A percentile compares a stretch with the other conserved stretches of the same genome.
These are phyloP conservation scores for Tribolium castaneum DNA, from an alignment of 1,140 invertebrate genomes.

Conservation along the genomic window DNA sequence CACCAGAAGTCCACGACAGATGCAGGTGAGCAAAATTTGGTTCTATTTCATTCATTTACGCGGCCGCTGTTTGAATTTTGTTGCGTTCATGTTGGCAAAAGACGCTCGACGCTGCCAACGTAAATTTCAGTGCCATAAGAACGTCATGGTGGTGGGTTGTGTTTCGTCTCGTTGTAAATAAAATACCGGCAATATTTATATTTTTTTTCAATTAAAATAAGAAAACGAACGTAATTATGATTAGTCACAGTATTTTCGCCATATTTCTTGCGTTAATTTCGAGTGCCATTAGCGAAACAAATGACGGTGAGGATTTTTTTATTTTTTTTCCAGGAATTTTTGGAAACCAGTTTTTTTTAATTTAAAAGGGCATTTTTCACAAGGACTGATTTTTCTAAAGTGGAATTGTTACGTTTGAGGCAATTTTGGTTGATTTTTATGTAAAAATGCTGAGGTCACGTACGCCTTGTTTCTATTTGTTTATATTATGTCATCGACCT, in stretches of 20 bases:
- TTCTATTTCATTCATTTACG: not conserved
- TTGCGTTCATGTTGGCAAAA: not conserved
- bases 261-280: not conserved
- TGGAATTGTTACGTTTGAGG: not conserved
- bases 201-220: not conserved
- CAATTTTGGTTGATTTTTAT: not conserved
- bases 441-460: constrained; percentile 6
- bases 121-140: constrained; percentile 27
- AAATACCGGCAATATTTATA: constrained; percentile 1
- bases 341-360: no score
- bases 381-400: not conserved
- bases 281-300: constrained; percentile 7
- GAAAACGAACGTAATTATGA: not conserved
- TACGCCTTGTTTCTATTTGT: constrained; percentile 28
- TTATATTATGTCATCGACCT: constrained; percentile 40
- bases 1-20: not conserved
- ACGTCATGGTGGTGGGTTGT: constrained; percentile 12
- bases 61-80: not conserved
- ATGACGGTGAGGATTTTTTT: constrained; percentile 13
- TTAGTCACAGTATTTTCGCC: not conserved
- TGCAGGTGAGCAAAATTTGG: not conserved
- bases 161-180: not conserved
- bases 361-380: not conserved
- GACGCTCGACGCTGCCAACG: not conserved
- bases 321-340: not conserved